phyloP scores from a whole-genome alignment of 1,140 invertebrate genomes.

The Ostrea denselamellosa region DNA sequence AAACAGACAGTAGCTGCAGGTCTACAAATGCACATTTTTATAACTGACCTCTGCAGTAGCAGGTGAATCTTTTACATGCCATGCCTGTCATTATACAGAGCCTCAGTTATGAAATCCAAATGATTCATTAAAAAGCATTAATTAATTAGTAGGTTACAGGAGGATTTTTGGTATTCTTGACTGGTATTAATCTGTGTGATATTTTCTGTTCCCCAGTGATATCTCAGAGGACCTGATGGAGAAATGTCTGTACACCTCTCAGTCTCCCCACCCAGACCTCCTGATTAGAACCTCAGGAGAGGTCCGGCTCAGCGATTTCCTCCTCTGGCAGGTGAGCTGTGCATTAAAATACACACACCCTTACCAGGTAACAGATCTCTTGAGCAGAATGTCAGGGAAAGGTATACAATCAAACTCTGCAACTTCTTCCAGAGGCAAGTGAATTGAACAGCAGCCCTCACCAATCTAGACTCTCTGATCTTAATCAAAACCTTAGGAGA shows the following conservation, averaged over 20 bases:
- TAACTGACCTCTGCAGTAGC: no score
- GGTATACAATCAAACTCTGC: background rate
- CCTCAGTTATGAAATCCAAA: no score
- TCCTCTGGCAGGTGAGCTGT: conserved; percentile 94
- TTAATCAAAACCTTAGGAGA: no score
- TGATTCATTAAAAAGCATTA: no score
- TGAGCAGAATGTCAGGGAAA: background rate
- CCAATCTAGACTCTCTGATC: no score
- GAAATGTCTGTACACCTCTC: conserved; percentile 88
- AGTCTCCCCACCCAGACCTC: conserved; percentile 89
- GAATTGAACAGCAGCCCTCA: no score
- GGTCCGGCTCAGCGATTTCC: conserved; percentile 95
- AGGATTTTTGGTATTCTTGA: background rate
- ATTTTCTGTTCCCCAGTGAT: conserved; percentile 81
- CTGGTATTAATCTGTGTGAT: background rate
- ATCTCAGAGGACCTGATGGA: conserved; percentile 89
- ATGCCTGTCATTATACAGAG: no score
- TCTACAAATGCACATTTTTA: no score
- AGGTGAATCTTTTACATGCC: no score
- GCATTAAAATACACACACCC: background rate
- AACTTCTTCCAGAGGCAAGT: no score
- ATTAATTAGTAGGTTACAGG: no score
- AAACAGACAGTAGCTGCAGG: no score
- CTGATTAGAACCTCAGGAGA: conserved; percentile 98
- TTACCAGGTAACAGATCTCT: background rate